Conservation (phyloP, 2,888 invertebrate genomes). For the Spodoptera exigua region DNA sequence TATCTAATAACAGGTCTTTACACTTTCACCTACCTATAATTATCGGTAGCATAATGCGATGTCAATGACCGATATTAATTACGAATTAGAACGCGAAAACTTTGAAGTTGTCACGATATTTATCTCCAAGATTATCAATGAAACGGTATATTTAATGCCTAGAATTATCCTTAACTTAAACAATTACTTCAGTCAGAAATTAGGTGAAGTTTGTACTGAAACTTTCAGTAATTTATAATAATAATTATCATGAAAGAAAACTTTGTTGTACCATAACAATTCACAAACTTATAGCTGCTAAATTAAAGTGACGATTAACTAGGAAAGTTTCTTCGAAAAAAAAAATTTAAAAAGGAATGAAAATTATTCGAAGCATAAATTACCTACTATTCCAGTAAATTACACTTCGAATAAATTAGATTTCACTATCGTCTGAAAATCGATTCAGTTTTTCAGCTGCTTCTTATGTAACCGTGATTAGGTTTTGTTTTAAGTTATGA, state of each 20-base stretch:
- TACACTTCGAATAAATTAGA: slow-evolving; percentile 57
- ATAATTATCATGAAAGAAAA: slow-evolving; percentile 7
- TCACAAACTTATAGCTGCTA: slow-evolving; percentile 36
- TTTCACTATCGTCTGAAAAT: slow-evolving; percentile 56
- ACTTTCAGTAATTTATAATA: slow-evolving; percentile 2
- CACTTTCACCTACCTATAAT: no score
- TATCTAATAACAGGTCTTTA: no score
- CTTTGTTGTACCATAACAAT: slow-evolving; percentile 22
- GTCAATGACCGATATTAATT: no score
- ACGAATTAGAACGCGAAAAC: no score
- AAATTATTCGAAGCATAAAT: slow-evolving; percentile 24
- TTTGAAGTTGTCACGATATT: no score
- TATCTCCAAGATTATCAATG: no score
- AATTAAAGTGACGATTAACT: slow-evolving; percentile 33
- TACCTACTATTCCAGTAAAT: slow-evolving; percentile 16
- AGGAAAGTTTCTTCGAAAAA: slow-evolving; percentile 22
- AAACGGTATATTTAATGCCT: no score
- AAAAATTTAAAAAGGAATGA: slow-evolving; percentile 43
- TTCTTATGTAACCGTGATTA: slow-evolving; percentile 53
- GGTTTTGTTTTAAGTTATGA: slow-evolving; percentile 16
- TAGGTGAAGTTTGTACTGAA: not conserved
- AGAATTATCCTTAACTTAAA: no score
- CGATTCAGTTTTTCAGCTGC: slow-evolving; percentile 59
- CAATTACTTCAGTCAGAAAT: no score
- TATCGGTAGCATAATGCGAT: no score